phyloP scores from a whole-genome alignment of 2,888 invertebrate species.

The Hipparchia semele region DNA sequence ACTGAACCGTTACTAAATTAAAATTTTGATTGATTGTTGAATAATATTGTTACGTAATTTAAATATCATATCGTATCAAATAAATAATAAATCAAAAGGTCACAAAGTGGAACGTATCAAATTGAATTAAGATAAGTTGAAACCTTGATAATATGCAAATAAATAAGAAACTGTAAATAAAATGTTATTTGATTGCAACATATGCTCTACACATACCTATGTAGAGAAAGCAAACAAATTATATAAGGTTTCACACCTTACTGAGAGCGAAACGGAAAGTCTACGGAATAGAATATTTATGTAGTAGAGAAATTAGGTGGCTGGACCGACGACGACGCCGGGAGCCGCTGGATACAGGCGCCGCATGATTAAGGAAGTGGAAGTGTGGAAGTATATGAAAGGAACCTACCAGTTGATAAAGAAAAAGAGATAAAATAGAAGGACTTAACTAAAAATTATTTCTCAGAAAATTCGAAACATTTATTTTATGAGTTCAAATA shows the following conservation, averaged over 20 bases:
- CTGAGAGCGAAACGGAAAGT: constrained; percentile 31
- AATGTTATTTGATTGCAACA: constrained; percentile 57
- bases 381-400: too few species aligned
- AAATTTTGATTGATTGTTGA: background rate
- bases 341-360: too few species aligned
- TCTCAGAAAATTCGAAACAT: background rate
- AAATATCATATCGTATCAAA: background rate
- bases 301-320: constrained; percentile 40
- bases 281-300: constrained; percentile 39
- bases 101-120: constrained; percentile 6
- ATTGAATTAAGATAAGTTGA: constrained; percentile 14
- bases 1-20: background rate
- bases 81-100: constrained; percentile 9
- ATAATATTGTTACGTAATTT: background rate
- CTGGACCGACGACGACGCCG: too few species aligned
- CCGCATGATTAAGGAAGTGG: too few species aligned
- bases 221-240: constrained; percentile 74
- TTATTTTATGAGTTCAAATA: background rate
- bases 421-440: background rate
- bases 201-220: constrained; percentile 51
- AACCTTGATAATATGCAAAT: constrained; percentile 17
- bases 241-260: constrained; percentile 53
- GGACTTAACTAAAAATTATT: background rate
- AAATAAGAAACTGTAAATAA: constrained; percentile 27
- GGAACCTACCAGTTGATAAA: too few species aligned